Evolutionary conservation across 2,797 vertebrate species (phyloP), one percentile per base, ranked within the genome.

Genomic region (Podargus strigoides): DNA sequence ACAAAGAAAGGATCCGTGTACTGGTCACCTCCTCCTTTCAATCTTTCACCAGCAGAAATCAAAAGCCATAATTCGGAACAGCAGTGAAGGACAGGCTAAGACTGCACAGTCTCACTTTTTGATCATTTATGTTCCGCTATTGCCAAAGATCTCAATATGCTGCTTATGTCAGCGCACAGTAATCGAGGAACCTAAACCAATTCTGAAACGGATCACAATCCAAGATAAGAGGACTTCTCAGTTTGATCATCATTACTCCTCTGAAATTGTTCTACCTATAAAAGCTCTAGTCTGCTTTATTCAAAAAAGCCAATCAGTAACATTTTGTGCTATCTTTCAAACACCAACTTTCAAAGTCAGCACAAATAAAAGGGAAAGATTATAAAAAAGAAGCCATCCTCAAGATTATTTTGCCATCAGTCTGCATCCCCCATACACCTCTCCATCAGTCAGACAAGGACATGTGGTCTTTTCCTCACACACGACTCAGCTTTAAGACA

Each of bases 1-100:
- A 9, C 6, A 4, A 24, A 36, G 47, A 24, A 53, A n/a, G 19
- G 22, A 49, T 28, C 34, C 2, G 0, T 3, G 5, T 28, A 39
- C 21, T 15, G 5, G 9, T 7, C 47, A 10, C 12, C 46, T 30
- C 44, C 28, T 50, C 19, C 68, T 70, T 67, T 50, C 49, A 39
- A 12, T 17, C 7, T n/a, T n/a, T n/a, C 56, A 47, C 4, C 49
- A 53, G 20, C 49, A 76, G 64, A 8, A 80, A 36, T 12, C 50
- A 12, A 37, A 20, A 7, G 63, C 27, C 37, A 0, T 3, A 4
- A 53, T 9, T 17, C 34, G 42, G 37, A 91, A 66, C 8, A 36
- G 47, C 39, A 39, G 21, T 0, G 0, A 68, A 68, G 36, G 21
- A 53, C 66, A 77, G 36, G 19, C 34, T 27, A 7, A 4, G 58